Evolutionary conservation across 30 jellyfish, hydroid and myxozoan species (phyloP).

Genomic region (Cassiopea andromeda): DNA sequence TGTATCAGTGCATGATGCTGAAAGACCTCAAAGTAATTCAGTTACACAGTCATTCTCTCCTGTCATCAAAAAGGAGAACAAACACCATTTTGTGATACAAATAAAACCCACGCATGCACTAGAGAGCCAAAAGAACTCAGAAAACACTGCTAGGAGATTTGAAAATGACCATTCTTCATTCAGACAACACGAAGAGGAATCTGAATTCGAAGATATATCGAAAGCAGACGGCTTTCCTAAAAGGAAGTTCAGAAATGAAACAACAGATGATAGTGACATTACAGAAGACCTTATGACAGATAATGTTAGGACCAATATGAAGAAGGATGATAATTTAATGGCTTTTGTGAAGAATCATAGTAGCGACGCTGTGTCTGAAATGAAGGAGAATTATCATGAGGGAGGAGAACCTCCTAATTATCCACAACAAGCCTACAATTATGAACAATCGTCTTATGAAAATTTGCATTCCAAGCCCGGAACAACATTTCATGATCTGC

Average conservation of each 20-base stretch:
- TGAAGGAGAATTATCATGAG: background rate
- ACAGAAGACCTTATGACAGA: constrained; percentile 8
- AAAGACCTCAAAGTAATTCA: background rate
- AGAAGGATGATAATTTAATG: background rate
- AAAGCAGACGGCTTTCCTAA: background rate
- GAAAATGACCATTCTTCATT: background rate
- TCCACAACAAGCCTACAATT: background rate
- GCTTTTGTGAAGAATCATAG: background rate
- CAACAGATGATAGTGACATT: background rate
- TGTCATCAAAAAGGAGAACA: constrained; percentile 36
- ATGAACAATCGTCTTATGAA: background rate
- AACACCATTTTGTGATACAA: constrained; percentile 61
- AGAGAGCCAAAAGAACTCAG: background rate
- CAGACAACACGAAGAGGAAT: background rate
- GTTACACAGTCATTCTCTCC: constrained; percentile 52
- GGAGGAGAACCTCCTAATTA: too few relatives aligned
- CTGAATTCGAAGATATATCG: constrained; percentile 1
- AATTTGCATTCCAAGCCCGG: background rate
- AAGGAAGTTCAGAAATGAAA: background rate
- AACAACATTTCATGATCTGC: background rate
- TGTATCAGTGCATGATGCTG: background rate
- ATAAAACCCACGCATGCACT: constrained; percentile 49
- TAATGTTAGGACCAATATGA: background rate
- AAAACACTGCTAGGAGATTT: background rate
- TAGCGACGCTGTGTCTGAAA: background rate